Conservation (phyloP, 2,113 vertebrate species). For the Manacus vitellinus region DNA sequence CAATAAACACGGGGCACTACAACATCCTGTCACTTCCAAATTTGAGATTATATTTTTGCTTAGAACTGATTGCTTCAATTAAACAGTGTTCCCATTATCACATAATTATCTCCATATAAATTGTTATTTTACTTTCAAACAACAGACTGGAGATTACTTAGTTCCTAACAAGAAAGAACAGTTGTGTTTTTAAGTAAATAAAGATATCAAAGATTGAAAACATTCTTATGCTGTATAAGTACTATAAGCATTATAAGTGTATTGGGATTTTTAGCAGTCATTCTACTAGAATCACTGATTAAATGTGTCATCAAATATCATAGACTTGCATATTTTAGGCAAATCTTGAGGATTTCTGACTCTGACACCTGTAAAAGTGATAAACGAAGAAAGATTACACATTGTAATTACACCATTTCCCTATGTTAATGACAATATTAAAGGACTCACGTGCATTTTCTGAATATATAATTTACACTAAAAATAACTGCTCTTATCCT, state of each 20-base stretch:
- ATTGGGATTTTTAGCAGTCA: neutral
- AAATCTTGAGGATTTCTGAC: neutral
- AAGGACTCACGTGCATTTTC: neutral
- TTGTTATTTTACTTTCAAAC: constrained; percentile 24
- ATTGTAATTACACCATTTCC: neutral
- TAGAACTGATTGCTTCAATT: constrained; percentile 23
- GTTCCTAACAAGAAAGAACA: neutral
- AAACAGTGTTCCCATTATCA: neutral
- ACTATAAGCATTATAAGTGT: neutral
- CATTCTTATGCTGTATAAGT: neutral
- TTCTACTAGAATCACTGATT: neutral
- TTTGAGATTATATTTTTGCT: neutral
- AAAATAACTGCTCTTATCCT: neutral
- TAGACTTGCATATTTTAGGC: neutral
- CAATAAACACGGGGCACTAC: neutral
- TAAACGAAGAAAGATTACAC: neutral
- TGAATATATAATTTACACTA: neutral
- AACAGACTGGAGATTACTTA: neutral
- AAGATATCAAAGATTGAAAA: neutral
- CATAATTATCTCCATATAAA: neutral
- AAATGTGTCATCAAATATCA: neutral
- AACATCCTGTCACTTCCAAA: neutral
- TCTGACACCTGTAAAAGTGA: neutral
- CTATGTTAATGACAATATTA: neutral
- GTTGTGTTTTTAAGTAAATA: constrained; percentile 23